These are phyloP conservation scores for Pterostichus madidus DNA, from an alignment of 2,888 invertebrate genomes.

Conservation along the genomic window DNA sequence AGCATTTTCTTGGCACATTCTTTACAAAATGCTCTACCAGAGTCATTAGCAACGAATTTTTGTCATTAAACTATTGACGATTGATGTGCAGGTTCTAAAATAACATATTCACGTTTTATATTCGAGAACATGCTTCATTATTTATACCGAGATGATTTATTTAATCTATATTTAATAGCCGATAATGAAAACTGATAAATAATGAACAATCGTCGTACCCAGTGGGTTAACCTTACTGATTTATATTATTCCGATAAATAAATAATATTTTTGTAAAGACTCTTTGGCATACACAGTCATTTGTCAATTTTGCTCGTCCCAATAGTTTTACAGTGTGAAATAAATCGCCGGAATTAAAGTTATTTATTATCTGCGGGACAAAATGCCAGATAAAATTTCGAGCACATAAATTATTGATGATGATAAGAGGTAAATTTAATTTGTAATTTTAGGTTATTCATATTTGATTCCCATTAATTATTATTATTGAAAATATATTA, in stretches of 20 bases:
- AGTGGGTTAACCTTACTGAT: constrained; percentile 9
- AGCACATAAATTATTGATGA: constrained; percentile 3
- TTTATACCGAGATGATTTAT: constrained; percentile 47
- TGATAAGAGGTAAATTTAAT: constrained; percentile 27
- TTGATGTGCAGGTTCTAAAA: background rate
- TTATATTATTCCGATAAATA: constrained; percentile 47
- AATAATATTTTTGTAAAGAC: constrained; percentile 36
- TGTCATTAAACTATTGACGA: constrained; percentile 30
- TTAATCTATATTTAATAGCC: constrained; percentile 47
- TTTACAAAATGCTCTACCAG: too few relatives aligned
- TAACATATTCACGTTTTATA: background rate
- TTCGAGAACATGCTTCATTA: background rate
- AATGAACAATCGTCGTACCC: constrained; percentile 7
- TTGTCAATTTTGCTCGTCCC: constrained; percentile 42
- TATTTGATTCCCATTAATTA: constrained; percentile 26
- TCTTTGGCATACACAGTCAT: constrained; percentile 12
- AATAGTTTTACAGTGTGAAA: constrained; percentile 15
- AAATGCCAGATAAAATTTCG: background rate
- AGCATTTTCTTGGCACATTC: too few relatives aligned
- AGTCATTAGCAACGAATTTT: background rate
- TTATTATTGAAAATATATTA: constrained; percentile 20
- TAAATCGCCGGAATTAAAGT: constrained; percentile 15
- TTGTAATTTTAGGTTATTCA: constrained; percentile 17
- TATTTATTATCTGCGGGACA: constrained; percentile 20
- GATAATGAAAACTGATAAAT: constrained; percentile 47